Evolutionary conservation across 2,888 invertebrate species (phyloP), one percentile per base, ranked within the genome.

Genomic region (Lasioglossum lativentre): DNA sequence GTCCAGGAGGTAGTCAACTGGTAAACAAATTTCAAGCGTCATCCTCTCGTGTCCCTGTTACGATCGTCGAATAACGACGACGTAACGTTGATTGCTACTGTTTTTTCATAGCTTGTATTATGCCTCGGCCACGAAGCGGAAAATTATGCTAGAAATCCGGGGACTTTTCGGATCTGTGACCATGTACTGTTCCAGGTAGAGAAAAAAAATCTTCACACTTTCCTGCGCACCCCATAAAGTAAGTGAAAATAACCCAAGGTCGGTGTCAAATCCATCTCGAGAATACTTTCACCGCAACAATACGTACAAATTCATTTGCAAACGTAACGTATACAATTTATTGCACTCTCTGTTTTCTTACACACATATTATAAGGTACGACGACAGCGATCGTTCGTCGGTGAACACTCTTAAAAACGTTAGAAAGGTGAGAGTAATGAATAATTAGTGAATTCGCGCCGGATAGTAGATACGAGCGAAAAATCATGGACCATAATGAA

Each of bases 211-310:
- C 72, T 89, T 89, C 86, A 90, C 88, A 90, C 90, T 92, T 91
- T 91, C 90, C 88, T 89, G 90, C 85, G 66, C 83, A 75, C 88
- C 82, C 73, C 80, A 52, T 80, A 86, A 82, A 86, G 74, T 38
- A 73, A 90, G 90, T 89, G 88, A 89, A 90, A 89, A 85, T 85
- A 85, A 83, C 66, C 70, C 83, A 84, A 89, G 85, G 86, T 77
- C 72, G 66, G 42, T 73, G 75, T 66, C 75, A 56, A 72, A 79
- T 85, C 40, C 47, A 45, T 34, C 66, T 14, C 72, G 52, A 19
- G 66, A 75, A 40, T n/a, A 34, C 76, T 83, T 87, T 86, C 86
- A 78, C 85, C 56, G 40, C n/a, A n/a, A 68, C 38, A 38, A 40
- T 70, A n/a, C n/a, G 23, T n/a, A 45, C 27, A 40, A 73, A 73